Evolutionary conservation across 2,113 vertebrate species (phyloP).

Genomic region (Laterallus jamaicensis): DNA sequence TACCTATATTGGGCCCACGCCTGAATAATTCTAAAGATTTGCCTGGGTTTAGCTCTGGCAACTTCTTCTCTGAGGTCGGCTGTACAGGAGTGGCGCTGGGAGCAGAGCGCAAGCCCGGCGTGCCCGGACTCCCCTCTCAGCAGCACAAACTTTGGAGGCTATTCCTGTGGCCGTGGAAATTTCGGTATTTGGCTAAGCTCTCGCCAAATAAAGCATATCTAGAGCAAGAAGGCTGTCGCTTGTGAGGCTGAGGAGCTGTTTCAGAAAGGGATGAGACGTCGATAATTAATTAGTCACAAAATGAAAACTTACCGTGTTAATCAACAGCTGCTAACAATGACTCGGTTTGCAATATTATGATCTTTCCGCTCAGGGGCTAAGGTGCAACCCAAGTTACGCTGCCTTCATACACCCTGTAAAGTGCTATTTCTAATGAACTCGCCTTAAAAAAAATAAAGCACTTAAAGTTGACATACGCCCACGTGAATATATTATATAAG

Average conservation of each 20-base stretch:
- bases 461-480: slow-evolving; percentile 64
- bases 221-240: neutral
- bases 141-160: neutral
- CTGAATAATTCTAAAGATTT: slow-evolving; percentile 64
- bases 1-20: slow-evolving; percentile 52
- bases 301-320: slow-evolving; percentile 73
- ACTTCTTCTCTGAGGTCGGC: neutral
- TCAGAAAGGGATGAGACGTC: slow-evolving; percentile 43
- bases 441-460: slow-evolving; percentile 36
- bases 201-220: neutral
- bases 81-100: neutral
- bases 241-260: neutral
- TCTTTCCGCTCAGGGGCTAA: slow-evolving; percentile 5
- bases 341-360: slow-evolving; percentile 41
- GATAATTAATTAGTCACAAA: slow-evolving; percentile 70
- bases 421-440: slow-evolving; percentile 59
- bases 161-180: neutral
- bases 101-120: neutral
- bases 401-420: slow-evolving; percentile 13
- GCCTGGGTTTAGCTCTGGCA: slow-evolving; percentile 13
- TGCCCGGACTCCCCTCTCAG: neutral
- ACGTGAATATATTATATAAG: slow-evolving; percentile 70
- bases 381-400: slow-evolving; percentile 9
- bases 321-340: slow-evolving; percentile 51
- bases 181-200: neutral